Percentiles rank a stretch among this genome's conserved stretches.
phyloP scores from a whole-genome alignment of 2,888 invertebrate genomes.

The Plagodis dolabraria region DNA sequence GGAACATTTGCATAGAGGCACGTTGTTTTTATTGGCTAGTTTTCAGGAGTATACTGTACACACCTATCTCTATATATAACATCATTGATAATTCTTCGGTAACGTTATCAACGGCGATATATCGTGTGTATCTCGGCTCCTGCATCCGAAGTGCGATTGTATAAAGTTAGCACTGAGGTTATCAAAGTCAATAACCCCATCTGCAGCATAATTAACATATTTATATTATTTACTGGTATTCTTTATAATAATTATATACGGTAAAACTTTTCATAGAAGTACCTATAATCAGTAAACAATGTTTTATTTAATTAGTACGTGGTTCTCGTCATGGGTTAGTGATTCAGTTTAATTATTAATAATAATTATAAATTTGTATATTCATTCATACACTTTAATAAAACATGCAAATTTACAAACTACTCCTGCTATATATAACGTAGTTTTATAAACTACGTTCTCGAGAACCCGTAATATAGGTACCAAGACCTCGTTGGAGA shows the following conservation, averaged over 20 bases:
- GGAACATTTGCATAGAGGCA: slow-evolving; percentile 54
- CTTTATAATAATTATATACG: slow-evolving; percentile 5
- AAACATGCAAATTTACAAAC: too few species aligned
- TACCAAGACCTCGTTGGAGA: too few species aligned
- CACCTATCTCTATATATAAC: not conserved
- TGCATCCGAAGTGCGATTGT: slow-evolving; percentile 5
- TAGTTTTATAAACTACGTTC: too few species aligned
- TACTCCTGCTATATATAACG: too few species aligned
- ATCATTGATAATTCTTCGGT: not conserved
- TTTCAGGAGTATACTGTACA: slow-evolving; percentile 11
- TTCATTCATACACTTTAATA: too few species aligned
- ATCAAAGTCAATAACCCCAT: slow-evolving; percentile 22
- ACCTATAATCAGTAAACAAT: too few species aligned
- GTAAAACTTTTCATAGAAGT: not conserved
- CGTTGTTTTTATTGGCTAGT: slow-evolving; percentile 17
- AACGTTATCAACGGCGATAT: slow-evolving; percentile 1
- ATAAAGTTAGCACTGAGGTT: slow-evolving; percentile 13
- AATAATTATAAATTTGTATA: too few species aligned
- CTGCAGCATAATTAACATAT: slow-evolving; percentile 6
- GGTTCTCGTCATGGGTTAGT: not conserved
- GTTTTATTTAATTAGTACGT: not conserved
- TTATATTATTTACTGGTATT: slow-evolving; percentile 6
- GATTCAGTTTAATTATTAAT: too few species aligned
- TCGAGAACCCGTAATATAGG: too few species aligned
- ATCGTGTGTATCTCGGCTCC: slow-evolving; percentile 1